These are phyloP conservation scores for Carcina quercana DNA, from an alignment of 2,888 invertebrate species.

Conservation along the genomic window DNA sequence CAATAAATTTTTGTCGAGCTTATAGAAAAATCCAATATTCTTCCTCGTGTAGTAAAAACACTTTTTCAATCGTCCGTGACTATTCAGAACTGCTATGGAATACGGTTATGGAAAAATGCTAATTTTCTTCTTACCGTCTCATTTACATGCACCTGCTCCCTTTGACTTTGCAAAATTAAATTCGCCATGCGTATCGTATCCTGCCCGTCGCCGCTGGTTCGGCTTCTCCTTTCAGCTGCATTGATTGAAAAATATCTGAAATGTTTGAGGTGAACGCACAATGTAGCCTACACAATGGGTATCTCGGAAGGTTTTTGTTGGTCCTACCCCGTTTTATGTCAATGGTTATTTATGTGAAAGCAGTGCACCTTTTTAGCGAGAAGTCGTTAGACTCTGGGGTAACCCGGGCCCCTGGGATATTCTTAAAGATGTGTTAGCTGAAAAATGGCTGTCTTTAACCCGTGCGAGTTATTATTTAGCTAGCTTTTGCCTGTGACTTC, in stretches of 20 bases:
- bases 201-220: conserved; percentile 1
- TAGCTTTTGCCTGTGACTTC: too few species aligned
- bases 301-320: conserved; percentile 12
- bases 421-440: conserved; percentile 18
- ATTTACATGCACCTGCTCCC: too few species aligned
- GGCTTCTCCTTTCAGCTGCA: conserved; percentile 13
- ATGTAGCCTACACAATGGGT: conserved; percentile 12
- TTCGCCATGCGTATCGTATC: conserved; percentile 1
- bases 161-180: conserved; percentile 3
- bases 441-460: too few species aligned
- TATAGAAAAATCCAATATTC: too few species aligned
- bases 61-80: too few species aligned
- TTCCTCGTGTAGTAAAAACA: too few species aligned
- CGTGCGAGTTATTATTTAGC: too few species aligned
- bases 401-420: conserved; percentile 24
- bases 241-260: conserved; percentile 16
- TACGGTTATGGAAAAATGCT: too few species aligned
- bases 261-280: conserved; percentile 12
- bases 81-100: too few species aligned
- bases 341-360: conserved; percentile 15
- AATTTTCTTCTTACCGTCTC: too few species aligned
- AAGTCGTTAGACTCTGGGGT: conserved; percentile 21
- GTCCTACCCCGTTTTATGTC: conserved; percentile 4
- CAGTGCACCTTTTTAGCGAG: conserved; percentile 24
- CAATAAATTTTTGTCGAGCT: too few species aligned